Evolutionary conservation across 1,140 invertebrate genomes (phyloP), one percentile per base, ranked within the genome.

Genomic region (Tetraneura akinire): DNA sequence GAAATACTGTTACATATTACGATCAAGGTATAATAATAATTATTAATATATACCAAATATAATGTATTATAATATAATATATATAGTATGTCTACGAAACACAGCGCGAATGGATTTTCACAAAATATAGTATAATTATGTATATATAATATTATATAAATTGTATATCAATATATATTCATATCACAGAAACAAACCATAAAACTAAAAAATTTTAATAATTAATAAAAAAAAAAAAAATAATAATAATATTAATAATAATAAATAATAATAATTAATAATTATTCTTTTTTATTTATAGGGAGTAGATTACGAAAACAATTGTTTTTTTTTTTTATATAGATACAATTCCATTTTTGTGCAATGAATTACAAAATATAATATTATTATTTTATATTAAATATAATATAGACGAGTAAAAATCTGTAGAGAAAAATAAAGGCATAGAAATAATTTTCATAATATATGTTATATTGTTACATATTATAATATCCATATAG

Each of bases 111-210:
- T 70, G 51, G 23, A 70, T 70, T 71, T 71, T 71, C 66, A 49
- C 3, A 51, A 51, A 70, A 71, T 21, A 51, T 66, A 14, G 9
- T n/a, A n/a, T n/a, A 45, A 66, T 49, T 51, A 51, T 66, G 47
- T 71, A 4, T 37, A 37, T 37, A 4, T 3, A 37, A 37, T 37
- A 51, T 16, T 26, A n/a, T n/a, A n/a, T n/a, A n/a, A n/a, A n/a
- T n/a, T n/a, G n/a, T n/a, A n/a, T n/a, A n/a, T n/a, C n/a, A n/a
- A n/a, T n/a, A n/a, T n/a, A 21, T 45, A 60, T 78, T 78, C 74
- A 60, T 78, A 78, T 78, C 74, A 78, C 74, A 78, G 74, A 78
- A 78, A 57, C n/a, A 78, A 78, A 78, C 32, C 37, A 78, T 78
- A 62, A 78, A 78, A 78, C 74, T 78, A 78, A 71, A 71, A 51